These are phyloP conservation scores for Telmatherina bonti DNA, from an alignment of 2,797 vertebrate species.

Conservation along the genomic window DNA sequence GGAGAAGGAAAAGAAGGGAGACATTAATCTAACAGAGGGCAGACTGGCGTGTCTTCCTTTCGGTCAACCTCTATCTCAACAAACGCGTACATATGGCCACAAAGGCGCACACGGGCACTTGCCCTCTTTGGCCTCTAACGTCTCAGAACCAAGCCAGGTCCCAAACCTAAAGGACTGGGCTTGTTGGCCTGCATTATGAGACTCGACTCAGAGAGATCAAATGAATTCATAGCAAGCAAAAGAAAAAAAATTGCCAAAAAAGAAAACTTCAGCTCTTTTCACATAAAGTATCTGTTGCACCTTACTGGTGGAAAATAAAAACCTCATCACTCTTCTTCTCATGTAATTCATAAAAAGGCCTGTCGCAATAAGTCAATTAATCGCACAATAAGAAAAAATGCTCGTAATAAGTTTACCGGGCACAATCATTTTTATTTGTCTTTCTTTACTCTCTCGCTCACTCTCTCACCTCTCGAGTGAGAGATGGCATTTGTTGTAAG, in stretches of 20 bases:
- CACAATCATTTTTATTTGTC: no score
- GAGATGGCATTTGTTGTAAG: no score
- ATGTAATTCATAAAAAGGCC: no score
- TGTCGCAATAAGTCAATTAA: no score
- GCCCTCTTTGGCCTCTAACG: slow-evolving; percentile 13
- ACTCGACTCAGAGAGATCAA: slow-evolving; percentile 37
- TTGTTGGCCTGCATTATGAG: background rate
- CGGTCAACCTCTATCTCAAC: slow-evolving; percentile 30
- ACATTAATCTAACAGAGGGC: slow-evolving; percentile 78
- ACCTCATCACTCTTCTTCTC: no score
- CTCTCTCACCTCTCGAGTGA: no score
- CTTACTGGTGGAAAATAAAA: no score
- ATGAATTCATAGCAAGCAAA: slow-evolving; percentile 23
- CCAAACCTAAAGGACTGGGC: slow-evolving; percentile 34
- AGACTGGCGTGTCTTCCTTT: slow-evolving; percentile 50
- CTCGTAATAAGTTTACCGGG: no score
- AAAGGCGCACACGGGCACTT: background rate
- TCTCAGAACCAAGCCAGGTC: slow-evolving; percentile 36
- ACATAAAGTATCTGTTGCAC: no score
- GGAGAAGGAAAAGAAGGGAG: slow-evolving; percentile 63
- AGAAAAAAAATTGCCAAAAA: background rate
- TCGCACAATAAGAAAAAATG: no score
- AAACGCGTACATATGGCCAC: background rate
- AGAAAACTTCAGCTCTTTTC: no score
- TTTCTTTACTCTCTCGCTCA: no score